phyloP scores from a whole-genome alignment of 2,888 invertebrate genomes.

The Kuschelorhynchus macadamiae region DNA sequence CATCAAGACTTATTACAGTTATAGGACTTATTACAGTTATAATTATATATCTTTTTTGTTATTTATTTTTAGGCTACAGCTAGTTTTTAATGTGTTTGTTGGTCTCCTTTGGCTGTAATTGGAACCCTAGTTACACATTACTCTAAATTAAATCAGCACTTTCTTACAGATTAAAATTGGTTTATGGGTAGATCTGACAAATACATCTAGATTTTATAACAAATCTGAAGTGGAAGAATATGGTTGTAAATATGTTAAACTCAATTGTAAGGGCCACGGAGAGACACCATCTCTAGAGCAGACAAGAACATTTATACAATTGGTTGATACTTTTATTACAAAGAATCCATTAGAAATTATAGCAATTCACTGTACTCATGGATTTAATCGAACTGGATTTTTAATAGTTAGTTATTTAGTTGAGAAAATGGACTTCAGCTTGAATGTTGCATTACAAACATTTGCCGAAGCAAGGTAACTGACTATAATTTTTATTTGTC shows the following conservation, averaged over 20 bases:
- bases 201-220: constrained; percentile 94
- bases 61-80: too few species aligned
- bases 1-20: too few species aligned
- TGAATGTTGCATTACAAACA: constrained; percentile 85
- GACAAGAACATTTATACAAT: constrained; percentile 83
- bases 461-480: constrained; percentile 79
- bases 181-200: constrained; percentile 96
- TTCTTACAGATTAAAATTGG: constrained; percentile 86
- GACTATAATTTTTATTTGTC: not conserved
- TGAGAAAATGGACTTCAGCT: constrained; percentile 84
- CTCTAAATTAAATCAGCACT: too few species aligned
- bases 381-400: constrained; percentile 98
- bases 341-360: constrained; percentile 85
- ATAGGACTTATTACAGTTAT: too few species aligned
- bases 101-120: too few species aligned
- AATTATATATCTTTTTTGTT: too few species aligned
- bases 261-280: constrained; percentile 92
- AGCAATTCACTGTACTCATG: constrained; percentile 96
- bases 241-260: constrained; percentile 88
- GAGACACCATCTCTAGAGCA: constrained; percentile 92
- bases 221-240: constrained; percentile 82
- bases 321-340: constrained; percentile 84
- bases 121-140: too few species aligned
- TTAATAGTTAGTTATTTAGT: constrained; percentile 93
- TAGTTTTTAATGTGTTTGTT: too few species aligned